These are phyloP conservation scores for Engraulis encrasicolus DNA, from an alignment of 2,113 vertebrate species.

Conservation along the genomic window DNA sequence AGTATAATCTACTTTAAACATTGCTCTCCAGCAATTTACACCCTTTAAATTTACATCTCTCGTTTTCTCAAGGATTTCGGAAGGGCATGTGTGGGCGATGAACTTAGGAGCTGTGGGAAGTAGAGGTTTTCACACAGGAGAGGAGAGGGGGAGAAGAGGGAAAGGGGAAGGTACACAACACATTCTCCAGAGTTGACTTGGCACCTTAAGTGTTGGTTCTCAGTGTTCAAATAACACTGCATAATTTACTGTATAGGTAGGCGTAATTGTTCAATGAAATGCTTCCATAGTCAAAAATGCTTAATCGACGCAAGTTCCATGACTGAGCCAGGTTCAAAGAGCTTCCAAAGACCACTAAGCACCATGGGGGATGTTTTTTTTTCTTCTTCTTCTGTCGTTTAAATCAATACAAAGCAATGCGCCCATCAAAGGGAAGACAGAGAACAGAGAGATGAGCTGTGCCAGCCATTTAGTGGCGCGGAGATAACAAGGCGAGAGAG, in stretches of 20 bases:
- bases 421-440: background rate
- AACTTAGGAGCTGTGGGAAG: slow-evolving; percentile 7
- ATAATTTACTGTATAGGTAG: too few species aligned
- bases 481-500: background rate
- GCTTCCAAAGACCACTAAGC: background rate
- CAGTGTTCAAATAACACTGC: too few species aligned
- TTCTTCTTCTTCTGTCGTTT: background rate
- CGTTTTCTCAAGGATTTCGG: slow-evolving; percentile 20
- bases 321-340: slow-evolving; percentile 30
- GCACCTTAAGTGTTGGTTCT: too few species aligned
- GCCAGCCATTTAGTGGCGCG: background rate
- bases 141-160: background rate
- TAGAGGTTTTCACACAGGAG: slow-evolving; percentile 25
- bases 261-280: slow-evolving; percentile 35
- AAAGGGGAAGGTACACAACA: too few species aligned
- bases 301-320: slow-evolving; percentile 1
- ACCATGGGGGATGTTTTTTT: slow-evolving; percentile 7
- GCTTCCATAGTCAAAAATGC: slow-evolving; percentile 30
- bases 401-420: background rate
- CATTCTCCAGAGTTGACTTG: too few species aligned
- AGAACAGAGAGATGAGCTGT: background rate
- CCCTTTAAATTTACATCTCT: background rate
- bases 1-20: too few species aligned
- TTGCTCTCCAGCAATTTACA: too few species aligned
- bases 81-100: slow-evolving; percentile 30